Percentiles rank a stretch among this genome's conserved stretches.
Evolutionary conservation across 2,888 invertebrate genomes (phyloP).

Genomic region (Pomacea canaliculata): DNA sequence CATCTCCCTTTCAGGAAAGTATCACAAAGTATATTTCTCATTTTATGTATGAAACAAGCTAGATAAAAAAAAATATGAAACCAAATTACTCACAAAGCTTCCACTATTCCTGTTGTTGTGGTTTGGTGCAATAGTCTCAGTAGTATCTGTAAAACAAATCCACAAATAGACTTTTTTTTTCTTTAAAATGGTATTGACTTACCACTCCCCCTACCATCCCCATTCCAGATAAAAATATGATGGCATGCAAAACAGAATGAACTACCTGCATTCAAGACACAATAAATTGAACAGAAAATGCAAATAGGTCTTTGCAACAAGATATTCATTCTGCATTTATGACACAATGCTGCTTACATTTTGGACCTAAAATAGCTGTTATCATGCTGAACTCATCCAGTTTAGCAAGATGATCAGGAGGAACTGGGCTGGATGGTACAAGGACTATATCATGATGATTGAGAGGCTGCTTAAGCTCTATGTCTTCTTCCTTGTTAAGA

Average conservation of each 20-base stretch:
- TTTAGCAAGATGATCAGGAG: constrained; percentile 52
- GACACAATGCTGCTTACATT: constrained; percentile 35
- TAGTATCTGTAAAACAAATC: constrained; percentile 26
- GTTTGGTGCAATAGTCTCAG: constrained; percentile 27
- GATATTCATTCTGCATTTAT: no score
- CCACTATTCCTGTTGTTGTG: constrained; percentile 31
- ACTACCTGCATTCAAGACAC: no score
- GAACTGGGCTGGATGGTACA: constrained; percentile 29
- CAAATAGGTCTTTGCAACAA: no score
- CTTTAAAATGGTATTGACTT: no score
- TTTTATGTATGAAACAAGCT: no score
- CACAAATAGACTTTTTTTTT: no score
- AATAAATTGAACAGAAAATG: no score
- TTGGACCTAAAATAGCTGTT: constrained; percentile 51
- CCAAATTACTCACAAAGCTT: constrained; percentile 33
- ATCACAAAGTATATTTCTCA: no score
- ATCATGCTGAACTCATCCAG: constrained; percentile 64
- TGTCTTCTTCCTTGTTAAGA: constrained; percentile 45
- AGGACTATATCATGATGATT: constrained; percentile 33
- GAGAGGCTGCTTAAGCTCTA: constrained; percentile 56
- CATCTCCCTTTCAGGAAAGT: no score
- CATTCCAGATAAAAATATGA: neutral
- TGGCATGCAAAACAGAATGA: neutral
- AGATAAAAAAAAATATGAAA: no score
- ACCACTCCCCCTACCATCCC: no score